Evolutionary conservation across 2,113 vertebrate species (phyloP).

Genomic region (Ophiodon elongatus): DNA sequence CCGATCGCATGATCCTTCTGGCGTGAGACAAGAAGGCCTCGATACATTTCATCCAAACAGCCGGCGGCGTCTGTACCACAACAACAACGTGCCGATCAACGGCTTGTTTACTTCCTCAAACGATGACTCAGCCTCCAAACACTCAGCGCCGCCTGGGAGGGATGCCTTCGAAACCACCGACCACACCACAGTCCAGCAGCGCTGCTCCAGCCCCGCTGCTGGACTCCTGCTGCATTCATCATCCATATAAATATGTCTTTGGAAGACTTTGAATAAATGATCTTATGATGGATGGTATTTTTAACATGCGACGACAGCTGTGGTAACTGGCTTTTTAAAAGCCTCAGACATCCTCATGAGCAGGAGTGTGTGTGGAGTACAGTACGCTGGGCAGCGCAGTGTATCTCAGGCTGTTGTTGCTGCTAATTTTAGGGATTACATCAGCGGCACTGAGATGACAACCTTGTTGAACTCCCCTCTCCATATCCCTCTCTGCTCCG

Average conservation of each 20-base stretch:
- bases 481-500: conserved; percentile 31
- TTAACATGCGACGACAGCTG: neutral
- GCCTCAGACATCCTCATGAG: neutral
- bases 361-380: conserved; percentile 1
- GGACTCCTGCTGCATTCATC: conserved; percentile 6
- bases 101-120: conserved; percentile 63
- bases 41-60: conserved; percentile 31
- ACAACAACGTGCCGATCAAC: conserved; percentile 19
- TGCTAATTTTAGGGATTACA: conserved; percentile 96
- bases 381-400: conserved; percentile 27
- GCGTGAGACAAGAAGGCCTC: neutral
- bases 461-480: conserved; percentile 77
- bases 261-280: neutral
- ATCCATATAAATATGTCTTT: no score
- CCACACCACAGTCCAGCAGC: neutral
- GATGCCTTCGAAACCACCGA: conserved; percentile 13
- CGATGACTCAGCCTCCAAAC: conserved; percentile 49
- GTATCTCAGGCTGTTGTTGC: conserved; percentile 84
- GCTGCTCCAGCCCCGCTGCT: no score
- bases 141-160: neutral
- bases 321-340: neutral
- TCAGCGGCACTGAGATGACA: conserved; percentile 89
- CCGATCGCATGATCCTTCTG: no score
- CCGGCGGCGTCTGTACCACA: neutral
- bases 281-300: neutral